Evolutionary conservation across 2,113 vertebrate species (phyloP), one percentile per base, ranked within the genome.

Genomic region (Rhadina sibilatrix): DNA sequence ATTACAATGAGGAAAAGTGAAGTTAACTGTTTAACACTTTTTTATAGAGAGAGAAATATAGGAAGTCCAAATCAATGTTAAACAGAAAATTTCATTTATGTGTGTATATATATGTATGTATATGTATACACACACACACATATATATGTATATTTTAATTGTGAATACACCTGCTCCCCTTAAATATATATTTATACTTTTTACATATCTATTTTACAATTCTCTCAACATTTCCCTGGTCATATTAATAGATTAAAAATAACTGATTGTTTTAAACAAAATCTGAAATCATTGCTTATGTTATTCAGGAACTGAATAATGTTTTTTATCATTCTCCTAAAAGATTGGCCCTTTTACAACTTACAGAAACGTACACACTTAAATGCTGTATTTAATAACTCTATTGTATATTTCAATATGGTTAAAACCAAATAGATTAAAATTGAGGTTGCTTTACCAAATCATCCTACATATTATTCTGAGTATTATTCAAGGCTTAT

Each of bases 101-200:
- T 27, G 12, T 47, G 5, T 18, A 19, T 28, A 2, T 21, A 21
- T 31, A 12, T 38, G 5, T 47, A 47, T 22, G 12, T 19, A 4
- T 17, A 12, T 4, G 9, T 4, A 42, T 4, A 23, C 3, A n/a
- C 2, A 44, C 2, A 82, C 2, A 82, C 5, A 59, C 3, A 15
- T 8, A 24, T 12, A 37, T 22, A 3, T 19, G 3, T 17, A 10
- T 44, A 49, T 54, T 65, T 56, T 20, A 81, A 54, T 15, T 56
- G 6, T 21, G 7, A 31, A 65, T 54, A 53, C 3, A 76, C 7
- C 5, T 0, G 1, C 8, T 12, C 5, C 10, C 12, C 21, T 69
- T 57, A 59, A 30, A 83, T 7, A 71, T 8, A 24, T 33, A 49
- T 19, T 12, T 40, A 56, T 22, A 49, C 4, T 19, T 71, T 38